These are phyloP conservation scores for Tenrec ecaudatus DNA, from an alignment of 2,113 vertebrate species.

Conservation along the genomic window DNA sequence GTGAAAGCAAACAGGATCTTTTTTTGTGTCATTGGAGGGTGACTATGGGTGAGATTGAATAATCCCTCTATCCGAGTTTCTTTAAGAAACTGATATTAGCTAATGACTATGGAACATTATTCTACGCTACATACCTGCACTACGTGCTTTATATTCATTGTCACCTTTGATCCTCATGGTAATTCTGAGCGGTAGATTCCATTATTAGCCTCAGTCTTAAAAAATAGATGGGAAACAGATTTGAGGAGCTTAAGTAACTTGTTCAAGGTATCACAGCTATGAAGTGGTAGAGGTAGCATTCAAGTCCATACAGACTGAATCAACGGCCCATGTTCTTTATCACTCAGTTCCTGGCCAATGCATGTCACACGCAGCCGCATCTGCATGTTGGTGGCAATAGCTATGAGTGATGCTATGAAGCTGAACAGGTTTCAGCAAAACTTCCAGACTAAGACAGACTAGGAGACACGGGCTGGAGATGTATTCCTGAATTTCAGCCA, in stretches of 20 bases:
- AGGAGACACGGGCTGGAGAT: neutral
- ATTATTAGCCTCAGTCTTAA: neutral
- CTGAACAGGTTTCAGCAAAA: neutral
- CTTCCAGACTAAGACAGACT: neutral
- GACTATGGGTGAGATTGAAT: neutral
- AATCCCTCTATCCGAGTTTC: neutral
- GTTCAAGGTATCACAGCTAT: neutral
- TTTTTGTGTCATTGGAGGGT: neutral
- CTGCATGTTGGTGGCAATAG: neutral
- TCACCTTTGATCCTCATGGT: neutral
- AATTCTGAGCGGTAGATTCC: neutral
- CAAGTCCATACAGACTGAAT: neutral
- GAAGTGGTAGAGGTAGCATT: neutral
- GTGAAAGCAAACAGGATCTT: neutral
- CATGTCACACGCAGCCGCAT: neutral
- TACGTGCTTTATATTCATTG: neutral
- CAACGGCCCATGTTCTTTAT: neutral
- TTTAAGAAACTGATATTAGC: constrained; percentile 46
- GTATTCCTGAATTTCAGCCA: neutral
- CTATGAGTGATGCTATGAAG: neutral
- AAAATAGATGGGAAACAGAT: neutral
- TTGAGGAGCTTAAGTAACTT: neutral
- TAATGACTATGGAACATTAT: neutral
- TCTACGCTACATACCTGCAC: neutral
- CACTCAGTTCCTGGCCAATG: neutral